Evolutionary conservation across 2,888 invertebrate genomes (phyloP).

Genomic region (Phalangium opilio): DNA sequence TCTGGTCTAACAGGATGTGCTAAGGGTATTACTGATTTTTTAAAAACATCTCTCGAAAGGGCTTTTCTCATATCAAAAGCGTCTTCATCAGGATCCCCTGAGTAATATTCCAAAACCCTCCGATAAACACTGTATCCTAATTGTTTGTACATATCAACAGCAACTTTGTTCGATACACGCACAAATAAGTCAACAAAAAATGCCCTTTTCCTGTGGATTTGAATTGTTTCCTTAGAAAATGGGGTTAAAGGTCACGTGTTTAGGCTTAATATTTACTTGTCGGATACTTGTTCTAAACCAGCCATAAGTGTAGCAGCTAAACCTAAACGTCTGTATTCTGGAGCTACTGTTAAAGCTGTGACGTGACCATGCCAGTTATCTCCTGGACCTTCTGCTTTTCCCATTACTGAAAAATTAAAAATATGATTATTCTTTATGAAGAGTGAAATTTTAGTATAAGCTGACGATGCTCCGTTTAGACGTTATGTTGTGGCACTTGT

Average conservation of each 20-base stretch:
- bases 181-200: conserved; percentile 98
- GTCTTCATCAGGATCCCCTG: conserved; percentile 95
- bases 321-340: conserved; percentile 79
- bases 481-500: too few relatives aligned
- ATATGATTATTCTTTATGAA: too few relatives aligned
- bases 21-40: conserved; percentile 82
- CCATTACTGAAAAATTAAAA: conserved; percentile 62
- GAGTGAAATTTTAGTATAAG: too few relatives aligned
- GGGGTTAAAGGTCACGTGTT: too few relatives aligned
- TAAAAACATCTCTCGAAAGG: conserved; percentile 73
- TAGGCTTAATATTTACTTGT: conserved; percentile 43
- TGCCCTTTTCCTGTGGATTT: conserved; percentile 59
- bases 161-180: conserved; percentile 89
- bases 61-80: conserved; percentile 94
- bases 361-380: conserved; percentile 99
- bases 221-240: too few relatives aligned
- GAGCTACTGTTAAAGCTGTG: conserved; percentile 90
- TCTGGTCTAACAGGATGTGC: conserved; percentile 88
- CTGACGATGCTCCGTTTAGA: too few relatives aligned
- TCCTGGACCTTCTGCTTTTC: conserved; percentile 89
- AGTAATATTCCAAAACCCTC: conserved; percentile 93
- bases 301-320: conserved; percentile 86
- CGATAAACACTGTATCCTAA: conserved; percentile 92
- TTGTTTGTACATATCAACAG: conserved; percentile 92
- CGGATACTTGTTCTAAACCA: conserved; percentile 86